Conservation (phyloP, 2,113 vertebrate species). For the Phyllopteryx taeniolatus region DNA sequence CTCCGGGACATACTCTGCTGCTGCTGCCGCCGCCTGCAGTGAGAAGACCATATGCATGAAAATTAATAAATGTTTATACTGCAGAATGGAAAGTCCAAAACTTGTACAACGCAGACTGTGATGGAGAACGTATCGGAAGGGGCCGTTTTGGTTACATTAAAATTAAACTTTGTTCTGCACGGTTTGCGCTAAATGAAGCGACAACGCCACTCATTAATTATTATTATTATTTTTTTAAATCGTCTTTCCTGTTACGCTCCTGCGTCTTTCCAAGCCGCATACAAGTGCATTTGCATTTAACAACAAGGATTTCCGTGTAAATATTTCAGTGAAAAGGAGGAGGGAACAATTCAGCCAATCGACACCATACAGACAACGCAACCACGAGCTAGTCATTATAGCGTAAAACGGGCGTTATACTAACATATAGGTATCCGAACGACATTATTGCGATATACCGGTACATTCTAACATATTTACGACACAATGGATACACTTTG, state of each 20-base stretch:
- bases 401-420: slow-evolving; percentile 6
- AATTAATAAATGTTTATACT: slow-evolving; percentile 7
- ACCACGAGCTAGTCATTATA: slow-evolving; percentile 26
- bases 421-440: not conserved
- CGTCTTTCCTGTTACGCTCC: no score
- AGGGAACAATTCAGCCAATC: no score
- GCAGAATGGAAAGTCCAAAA: not conserved
- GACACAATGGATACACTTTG: not conserved
- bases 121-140: not conserved
- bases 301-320: not conserved
- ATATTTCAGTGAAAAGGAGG: not conserved
- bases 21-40: slow-evolving; percentile 76
- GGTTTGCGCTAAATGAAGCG: not conserved
- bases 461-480: accelerated
- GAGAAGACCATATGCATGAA: slow-evolving; percentile 4
- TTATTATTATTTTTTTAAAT: not conserved
- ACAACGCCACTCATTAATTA: not conserved
- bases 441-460: not conserved
- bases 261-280: no score
- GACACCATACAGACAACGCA: slow-evolving; percentile 5
- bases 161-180: not conserved
- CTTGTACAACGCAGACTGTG: no score
- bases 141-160: not conserved
- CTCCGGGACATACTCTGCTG: slow-evolving; percentile 93
- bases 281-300: not conserved